These are phyloP conservation scores for Urechis unicinctus DNA, from an alignment of 2,888 invertebrate genomes.

Conservation along the genomic window DNA sequence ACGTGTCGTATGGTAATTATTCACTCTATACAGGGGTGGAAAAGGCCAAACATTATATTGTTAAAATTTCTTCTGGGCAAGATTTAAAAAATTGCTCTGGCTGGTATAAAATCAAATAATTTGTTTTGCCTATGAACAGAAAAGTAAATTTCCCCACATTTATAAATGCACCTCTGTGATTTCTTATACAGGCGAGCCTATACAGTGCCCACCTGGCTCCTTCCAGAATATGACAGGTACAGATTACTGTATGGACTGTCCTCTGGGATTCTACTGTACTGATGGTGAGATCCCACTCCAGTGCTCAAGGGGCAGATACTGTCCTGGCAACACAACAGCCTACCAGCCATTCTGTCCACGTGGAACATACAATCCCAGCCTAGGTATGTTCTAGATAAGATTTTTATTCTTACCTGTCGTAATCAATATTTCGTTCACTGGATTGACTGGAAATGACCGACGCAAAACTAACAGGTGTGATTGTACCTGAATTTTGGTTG, in stretches of 20 bases:
- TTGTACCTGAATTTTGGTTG: too few relatives aligned
- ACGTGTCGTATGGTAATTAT: too few relatives aligned
- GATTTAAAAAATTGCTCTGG: too few relatives aligned
- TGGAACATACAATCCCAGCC: slow-evolving; percentile 38
- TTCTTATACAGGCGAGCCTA: slow-evolving; percentile 32
- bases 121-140: too few relatives aligned
- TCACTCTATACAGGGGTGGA: too few relatives aligned
- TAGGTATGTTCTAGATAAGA: slow-evolving; percentile 23
- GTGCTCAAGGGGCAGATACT: slow-evolving; percentile 41
- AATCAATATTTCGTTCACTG: neutral
- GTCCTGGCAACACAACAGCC: slow-evolving; percentile 41
- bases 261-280: slow-evolving; percentile 41
- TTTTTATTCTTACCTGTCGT: neutral
- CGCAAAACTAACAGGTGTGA: too few relatives aligned
- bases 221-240: slow-evolving; percentile 43
- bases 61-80: too few relatives aligned
- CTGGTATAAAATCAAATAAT: too few relatives aligned
- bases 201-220: slow-evolving; percentile 39
- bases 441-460: too few relatives aligned
- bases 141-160: too few relatives aligned
- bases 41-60: too few relatives aligned
- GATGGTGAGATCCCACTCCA: slow-evolving; percentile 29
- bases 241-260: slow-evolving; percentile 37
- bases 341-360: slow-evolving; percentile 35
- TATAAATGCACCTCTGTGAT: too few relatives aligned